Base-by-base conservation (phyloP, 2,113 vertebrate species). In the Scomber colias region DNA sequence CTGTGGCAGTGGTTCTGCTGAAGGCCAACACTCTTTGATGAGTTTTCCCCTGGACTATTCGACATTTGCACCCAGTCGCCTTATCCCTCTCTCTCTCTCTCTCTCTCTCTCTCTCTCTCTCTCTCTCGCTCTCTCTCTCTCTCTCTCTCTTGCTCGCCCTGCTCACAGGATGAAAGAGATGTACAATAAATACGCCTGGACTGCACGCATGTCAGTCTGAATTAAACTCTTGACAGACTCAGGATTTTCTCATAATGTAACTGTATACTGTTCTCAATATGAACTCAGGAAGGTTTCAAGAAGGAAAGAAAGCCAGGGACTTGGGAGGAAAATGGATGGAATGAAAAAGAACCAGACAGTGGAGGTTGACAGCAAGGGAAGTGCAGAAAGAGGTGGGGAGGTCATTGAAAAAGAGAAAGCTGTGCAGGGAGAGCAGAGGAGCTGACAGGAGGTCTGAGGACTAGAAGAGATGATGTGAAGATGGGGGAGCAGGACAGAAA, bases 11-110 rank as follows among this genome's bases (percentile, higher is more conserved):
- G 76, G 54, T 87, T 81, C 65, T 71, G 70, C 80, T 81, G 81
- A 90, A 85, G 85, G 81, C 85, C 73, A 27, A 63, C 53, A 3
- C 79, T 87, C 82, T 92, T 90, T 89, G 86, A 93, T 89, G 89
- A 81, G 82, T 89, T 89, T 87, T 82, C 68, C 77, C 68, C 44
- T 66, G 65, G 65, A 81, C 81, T 72, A 6, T 72, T 89, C 69
- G 68, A 84, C 81, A 82, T 91, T 91, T 89, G 65, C 66, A 79
- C 75, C 63, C 73, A 81, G 71, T 77, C 11, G 48, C 81, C 45
- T 75, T 82, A 60, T 73, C 15, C 11, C 27, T 56, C 31, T 67
- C 45, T 59, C 61, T 64, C 30, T 35, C 46, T 67, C 45, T 59
- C 24, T 82, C 63, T 73, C 15, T 11, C 27, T 56, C 31, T 67